phyloP scores from a whole-genome alignment of 2,113 vertebrate species.

The Carassius carassius region DNA sequence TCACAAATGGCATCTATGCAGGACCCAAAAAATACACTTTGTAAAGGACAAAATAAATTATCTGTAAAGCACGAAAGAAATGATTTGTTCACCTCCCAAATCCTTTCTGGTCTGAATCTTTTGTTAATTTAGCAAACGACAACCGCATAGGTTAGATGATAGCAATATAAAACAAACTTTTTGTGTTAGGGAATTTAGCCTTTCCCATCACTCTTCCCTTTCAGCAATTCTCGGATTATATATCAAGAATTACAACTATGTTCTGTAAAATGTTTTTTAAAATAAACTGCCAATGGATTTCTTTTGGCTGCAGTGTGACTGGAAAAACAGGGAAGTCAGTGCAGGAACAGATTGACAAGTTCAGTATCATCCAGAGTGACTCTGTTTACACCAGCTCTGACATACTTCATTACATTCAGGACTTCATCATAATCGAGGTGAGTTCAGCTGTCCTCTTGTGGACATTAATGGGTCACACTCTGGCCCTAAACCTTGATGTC shows the following conservation, averaged over 20 bases:
- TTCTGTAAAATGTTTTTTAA: background rate
- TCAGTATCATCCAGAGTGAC: background rate
- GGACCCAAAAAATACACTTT: no score
- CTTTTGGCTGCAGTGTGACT: background rate
- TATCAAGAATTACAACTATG: no score
- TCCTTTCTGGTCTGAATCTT: background rate
- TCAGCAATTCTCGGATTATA: background rate
- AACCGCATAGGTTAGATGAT: no score
- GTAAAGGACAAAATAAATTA: background rate
- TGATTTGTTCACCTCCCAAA: background rate
- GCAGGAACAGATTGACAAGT: slow-evolving; percentile 3
- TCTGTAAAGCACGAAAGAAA: background rate
- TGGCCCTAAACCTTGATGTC: no score
- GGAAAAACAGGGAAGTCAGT: slow-evolving; percentile 6
- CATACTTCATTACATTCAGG: background rate
- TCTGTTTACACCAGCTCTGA: background rate
- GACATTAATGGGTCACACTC: no score
- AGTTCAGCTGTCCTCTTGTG: background rate
- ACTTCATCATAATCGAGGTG: background rate
- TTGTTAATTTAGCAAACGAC: no score
- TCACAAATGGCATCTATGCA: no score
- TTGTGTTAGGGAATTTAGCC: no score
- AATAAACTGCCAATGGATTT: background rate
- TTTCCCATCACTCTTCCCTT: background rate
- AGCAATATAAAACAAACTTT: no score